Conservation (phyloP, 1,140 invertebrate genomes). For the Drosophila kohkoa region DNA sequence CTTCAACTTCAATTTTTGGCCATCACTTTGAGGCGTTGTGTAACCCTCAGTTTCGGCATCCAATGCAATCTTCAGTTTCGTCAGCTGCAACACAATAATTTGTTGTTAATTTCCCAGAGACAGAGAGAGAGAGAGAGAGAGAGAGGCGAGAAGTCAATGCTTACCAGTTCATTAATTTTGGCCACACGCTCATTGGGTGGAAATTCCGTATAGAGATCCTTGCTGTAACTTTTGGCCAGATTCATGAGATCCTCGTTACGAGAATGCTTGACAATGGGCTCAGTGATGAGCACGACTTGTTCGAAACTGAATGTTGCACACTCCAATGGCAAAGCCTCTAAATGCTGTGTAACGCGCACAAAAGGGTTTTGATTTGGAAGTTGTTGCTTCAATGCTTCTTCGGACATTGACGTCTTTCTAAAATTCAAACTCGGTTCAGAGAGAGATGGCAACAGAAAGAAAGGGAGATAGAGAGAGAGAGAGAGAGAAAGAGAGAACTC, state of each 20-base stretch:
- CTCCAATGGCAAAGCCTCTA: slow-evolving; percentile 72
- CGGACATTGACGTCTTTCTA: slow-evolving; percentile 77
- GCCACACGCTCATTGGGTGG: slow-evolving; percentile 87
- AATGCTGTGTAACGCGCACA: slow-evolving; percentile 68
- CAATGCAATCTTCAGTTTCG: slow-evolving; percentile 74
- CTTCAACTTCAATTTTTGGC: slow-evolving; percentile 81
- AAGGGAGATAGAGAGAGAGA: too few species aligned
- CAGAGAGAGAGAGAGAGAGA: too few species aligned
- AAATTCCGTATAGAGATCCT: slow-evolving; percentile 88
- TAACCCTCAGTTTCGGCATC: slow-evolving; percentile 82
- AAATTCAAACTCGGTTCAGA: neutral
- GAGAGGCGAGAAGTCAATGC: slow-evolving; percentile 19
- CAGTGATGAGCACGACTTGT: slow-evolving; percentile 72
- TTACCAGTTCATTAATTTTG: slow-evolving; percentile 90
- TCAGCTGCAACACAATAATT: slow-evolving; percentile 49
- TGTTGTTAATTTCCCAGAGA: neutral
- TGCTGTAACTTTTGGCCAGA: slow-evolving; percentile 90
- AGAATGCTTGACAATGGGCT: slow-evolving; percentile 66
- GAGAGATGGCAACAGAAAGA: too few species aligned
- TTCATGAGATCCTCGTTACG: slow-evolving; percentile 89
- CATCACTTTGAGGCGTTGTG: slow-evolving; percentile 81
- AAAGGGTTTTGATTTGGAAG: slow-evolving; percentile 71
- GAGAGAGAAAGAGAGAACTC: slow-evolving; percentile 5
- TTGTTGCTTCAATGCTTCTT: slow-evolving; percentile 33
- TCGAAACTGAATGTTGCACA: slow-evolving; percentile 62